Evolutionary conservation across 2,113 vertebrate species (phyloP).

Genomic region (Pelvicachromis taeniatus): DNA sequence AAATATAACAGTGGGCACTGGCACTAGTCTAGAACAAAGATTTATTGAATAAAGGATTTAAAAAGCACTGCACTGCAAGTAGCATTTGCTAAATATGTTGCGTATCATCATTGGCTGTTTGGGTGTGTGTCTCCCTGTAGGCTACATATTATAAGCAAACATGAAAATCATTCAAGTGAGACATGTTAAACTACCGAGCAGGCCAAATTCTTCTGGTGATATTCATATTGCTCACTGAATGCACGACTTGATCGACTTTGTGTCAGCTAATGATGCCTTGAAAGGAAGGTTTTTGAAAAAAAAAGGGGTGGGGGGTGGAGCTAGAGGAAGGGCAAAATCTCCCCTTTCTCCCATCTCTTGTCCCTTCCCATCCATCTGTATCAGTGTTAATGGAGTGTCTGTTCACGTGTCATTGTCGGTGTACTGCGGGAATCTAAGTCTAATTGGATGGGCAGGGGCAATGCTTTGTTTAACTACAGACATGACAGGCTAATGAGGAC

Average conservation of each 20-base stretch:
- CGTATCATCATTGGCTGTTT: slow-evolving; percentile 1
- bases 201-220: background rate
- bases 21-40: background rate
- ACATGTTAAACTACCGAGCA: slow-evolving; percentile 14
- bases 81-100: slow-evolving; percentile 1
- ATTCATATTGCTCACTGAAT: background rate
- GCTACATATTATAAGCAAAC: slow-evolving; percentile 39
- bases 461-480: slow-evolving; percentile 40
- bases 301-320: too few species aligned
- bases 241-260: slow-evolving; percentile 18
- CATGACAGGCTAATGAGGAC: slow-evolving; percentile 31
- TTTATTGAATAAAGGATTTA: background rate
- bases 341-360: background rate
- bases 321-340: background rate
- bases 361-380: slow-evolving; percentile 1
- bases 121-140: background rate
- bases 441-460: slow-evolving; percentile 37
- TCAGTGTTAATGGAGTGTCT: slow-evolving; percentile 32
- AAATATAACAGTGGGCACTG: background rate
- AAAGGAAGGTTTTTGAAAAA: background rate
- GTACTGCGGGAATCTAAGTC: slow-evolving; percentile 2
- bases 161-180: slow-evolving; percentile 37
- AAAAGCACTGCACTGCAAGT: slow-evolving; percentile 1
- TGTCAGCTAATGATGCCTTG: slow-evolving; percentile 30
- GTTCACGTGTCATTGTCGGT: slow-evolving; percentile 16